Evolutionary conservation across 2,888 invertebrate genomes (phyloP), one percentile per base, ranked within the genome.

Genomic region (Watsonalla binaria): DNA sequence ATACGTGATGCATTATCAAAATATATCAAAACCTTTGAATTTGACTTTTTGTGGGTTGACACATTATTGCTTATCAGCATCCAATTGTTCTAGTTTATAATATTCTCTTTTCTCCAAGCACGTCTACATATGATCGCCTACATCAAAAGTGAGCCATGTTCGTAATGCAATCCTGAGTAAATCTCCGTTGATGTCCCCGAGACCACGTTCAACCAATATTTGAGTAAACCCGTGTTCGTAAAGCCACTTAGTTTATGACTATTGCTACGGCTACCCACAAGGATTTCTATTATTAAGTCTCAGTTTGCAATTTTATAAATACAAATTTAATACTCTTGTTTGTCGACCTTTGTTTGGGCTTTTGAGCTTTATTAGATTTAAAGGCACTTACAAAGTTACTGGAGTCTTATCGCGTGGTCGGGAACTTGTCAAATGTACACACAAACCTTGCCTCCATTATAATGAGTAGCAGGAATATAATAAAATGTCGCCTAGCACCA

Each of bases 161-260:
- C 70, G 66, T 71, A 72, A 74, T 74, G 73, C 72, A 70, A 59
- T 64, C 60, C 57, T 66, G 66, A 76, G 73, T 76, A 82, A 83
- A 82, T 82, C 82, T 77, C 67, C 62, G 67, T 63, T 62, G 68
- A 61, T 72, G 70, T 77, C 77, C 73, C 66, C 60, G 63, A 75
- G 75, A 78, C 80, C 85, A 86, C 86, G 85, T 86, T 80, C 82
- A 52, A 65, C 82, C 83, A 85, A 86, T 86, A 85, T 86, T 84
- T 83, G 80, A 79, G 72, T 72, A 64, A 66, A 75, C 72, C 74
- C 74, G 71, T 74, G 76, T 78, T 76, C 76, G 74, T 75, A 79
- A 81, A 82, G 76, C 76, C 76, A 78, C 80, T 82, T 76, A 75
- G 75, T 83, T 80, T 82, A 81, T 72, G 74, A 76, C 74, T 72